phyloP scores from a whole-genome alignment of 2,888 invertebrate genomes.

The Drosophila sordidapex region DNA sequence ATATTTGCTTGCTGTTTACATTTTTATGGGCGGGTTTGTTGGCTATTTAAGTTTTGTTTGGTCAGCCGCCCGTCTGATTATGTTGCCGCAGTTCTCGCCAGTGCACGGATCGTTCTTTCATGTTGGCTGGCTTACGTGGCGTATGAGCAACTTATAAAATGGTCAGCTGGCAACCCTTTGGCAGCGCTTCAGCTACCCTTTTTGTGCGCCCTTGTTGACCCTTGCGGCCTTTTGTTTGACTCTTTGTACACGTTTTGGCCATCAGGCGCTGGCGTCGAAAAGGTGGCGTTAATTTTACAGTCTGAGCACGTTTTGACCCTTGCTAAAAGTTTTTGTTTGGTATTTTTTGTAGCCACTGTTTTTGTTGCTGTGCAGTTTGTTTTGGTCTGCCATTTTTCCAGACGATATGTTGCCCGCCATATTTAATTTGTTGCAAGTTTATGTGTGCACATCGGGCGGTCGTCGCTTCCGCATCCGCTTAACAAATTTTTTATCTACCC shows the following conservation, averaged over 20 bases:
- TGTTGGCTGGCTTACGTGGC: conserved; percentile 43
- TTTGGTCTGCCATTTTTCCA: conserved; percentile 75
- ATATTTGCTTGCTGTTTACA: conserved; percentile 27
- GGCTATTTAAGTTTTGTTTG: conserved; percentile 48
- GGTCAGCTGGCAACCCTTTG: conserved; percentile 43
- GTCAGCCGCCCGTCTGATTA: conserved; percentile 46
- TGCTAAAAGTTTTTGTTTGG: conserved; percentile 52
- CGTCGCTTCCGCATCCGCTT: conserved; percentile 62
- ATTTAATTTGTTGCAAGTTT: conserved; percentile 75
- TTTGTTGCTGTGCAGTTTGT: conserved; percentile 56
- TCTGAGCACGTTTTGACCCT: conserved; percentile 76
- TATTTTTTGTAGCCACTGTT: conserved; percentile 18
- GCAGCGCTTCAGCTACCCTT: conserved; percentile 27
- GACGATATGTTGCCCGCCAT: conserved; percentile 77
- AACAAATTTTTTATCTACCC: conserved; percentile 50
- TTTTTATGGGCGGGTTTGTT: conserved; percentile 38
- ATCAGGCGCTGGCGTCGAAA: conserved; percentile 42
- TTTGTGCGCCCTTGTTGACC: conserved; percentile 16
- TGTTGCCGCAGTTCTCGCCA: conserved; percentile 7
- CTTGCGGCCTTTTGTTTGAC: conserved; percentile 57
- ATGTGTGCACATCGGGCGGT: conserved; percentile 34
- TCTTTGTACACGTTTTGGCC: conserved; percentile 61
- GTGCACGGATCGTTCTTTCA: conserved; percentile 23
- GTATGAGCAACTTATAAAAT: conserved; percentile 50
- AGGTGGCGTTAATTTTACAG: conserved; percentile 77